These are phyloP conservation scores for Miltochrista miniata DNA, from an alignment of 2,888 invertebrate genomes.

Conservation along the genomic window DNA sequence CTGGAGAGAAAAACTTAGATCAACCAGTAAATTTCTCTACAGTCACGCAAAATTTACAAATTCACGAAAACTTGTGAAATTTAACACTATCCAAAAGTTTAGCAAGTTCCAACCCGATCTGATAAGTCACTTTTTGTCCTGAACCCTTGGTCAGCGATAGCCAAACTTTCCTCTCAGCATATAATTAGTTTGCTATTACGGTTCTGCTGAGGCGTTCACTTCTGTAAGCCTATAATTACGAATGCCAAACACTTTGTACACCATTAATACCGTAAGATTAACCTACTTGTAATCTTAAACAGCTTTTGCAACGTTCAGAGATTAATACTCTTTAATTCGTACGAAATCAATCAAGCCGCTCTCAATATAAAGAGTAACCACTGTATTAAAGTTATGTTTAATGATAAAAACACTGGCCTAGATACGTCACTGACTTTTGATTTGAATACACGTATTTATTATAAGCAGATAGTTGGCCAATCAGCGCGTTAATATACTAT, in stretches of 20 bases:
- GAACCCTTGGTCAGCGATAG: constrained; percentile 2
- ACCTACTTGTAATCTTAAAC: constrained; percentile 32
- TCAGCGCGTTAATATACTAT: constrained; percentile 25
- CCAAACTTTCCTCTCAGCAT: constrained; percentile 10
- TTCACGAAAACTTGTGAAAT: constrained; percentile 8
- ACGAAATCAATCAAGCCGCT: constrained; percentile 36
- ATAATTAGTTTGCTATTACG: constrained; percentile 15
- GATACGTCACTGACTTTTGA: constrained; percentile 33
- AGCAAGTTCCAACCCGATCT: constrained; percentile 12
- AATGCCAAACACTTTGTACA: constrained; percentile 29
- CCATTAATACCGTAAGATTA: constrained; percentile 33
- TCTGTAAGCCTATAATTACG: constrained; percentile 30
- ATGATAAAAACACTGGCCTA: constrained; percentile 41
- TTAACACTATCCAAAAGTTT: constrained; percentile 12
- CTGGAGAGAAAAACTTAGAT: too few species aligned
- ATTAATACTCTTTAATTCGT: constrained; percentile 33
- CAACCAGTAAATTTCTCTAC: not conserved
- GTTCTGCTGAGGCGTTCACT: constrained; percentile 8
- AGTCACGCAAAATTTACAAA: not conserved
- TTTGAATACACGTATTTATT: constrained; percentile 34
- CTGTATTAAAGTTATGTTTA: constrained; percentile 27
- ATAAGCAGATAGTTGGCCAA: constrained; percentile 35
- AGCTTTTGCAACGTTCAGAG: constrained; percentile 20
- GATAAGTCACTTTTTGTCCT: constrained; percentile 14
- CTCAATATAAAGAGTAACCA: constrained; percentile 27